Base-by-base conservation (phyloP, 2,888 invertebrate genomes). In the Cephus rjabovi region DNA sequence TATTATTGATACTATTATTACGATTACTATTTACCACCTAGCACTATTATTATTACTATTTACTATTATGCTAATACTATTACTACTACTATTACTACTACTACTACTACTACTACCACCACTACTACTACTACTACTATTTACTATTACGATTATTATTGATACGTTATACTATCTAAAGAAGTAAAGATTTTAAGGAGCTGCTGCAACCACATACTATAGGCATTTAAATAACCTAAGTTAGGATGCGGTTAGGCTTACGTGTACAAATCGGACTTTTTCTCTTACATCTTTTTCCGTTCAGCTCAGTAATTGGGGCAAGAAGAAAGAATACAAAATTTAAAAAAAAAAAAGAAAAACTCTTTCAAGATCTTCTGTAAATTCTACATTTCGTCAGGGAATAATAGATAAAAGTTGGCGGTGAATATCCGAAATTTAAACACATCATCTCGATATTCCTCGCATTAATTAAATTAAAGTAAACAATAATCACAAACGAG, bases 1-100 rank as follows among this genome's bases (percentile, higher is more conserved):
- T 34, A 34, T 34, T 74, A 74, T 74, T 74, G 34, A 30, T 74
- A 34, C 37, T 74, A 74, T 34, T 74, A 74, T 34, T 35, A 30
- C 74, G 30, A 74, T 34, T 35, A 35, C 30, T 74, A 74, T 74
- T 35, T 34, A 34, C 71, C 34, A 71, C 34, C 71, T 31, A 31
- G 34, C 31, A 31, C 34, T 34, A 34, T 30, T 71, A 71, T 71
- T 34, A 34, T 71, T 71, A 71, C 34, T 71, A 71, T 33, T 71
- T 71, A 71, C 34, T 71, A 71, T 56, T 56, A 56, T 23, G 56
- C 56, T 56, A 56, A 9, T 56, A 56, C 56, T 56, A 56, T 23
- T 23, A 23, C 23, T 56, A 56, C 40, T 56, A 40, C 40, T 56
- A 56, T 2, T 23, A 56, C 23, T 23, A 56, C 9, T 40, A 37